Base-by-base conservation (phyloP, 2,113 vertebrate genomes). In the Hiodon alosoides region DNA sequence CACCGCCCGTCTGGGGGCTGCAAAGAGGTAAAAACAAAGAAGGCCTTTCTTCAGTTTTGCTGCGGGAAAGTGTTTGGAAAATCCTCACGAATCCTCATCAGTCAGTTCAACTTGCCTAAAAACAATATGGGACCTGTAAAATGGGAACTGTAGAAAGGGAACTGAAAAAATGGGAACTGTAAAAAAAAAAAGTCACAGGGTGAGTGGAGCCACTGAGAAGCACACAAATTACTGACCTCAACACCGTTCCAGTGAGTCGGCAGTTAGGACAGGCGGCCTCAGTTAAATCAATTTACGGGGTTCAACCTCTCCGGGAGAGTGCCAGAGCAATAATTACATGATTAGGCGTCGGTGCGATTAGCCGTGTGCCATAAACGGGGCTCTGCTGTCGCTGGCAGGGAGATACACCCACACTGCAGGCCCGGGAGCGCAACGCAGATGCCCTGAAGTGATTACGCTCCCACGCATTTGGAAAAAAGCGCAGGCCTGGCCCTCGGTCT, bases 281-380 rank as follows among this genome's bases (percentile, higher is more conserved):
- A 11, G 31, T 17, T 55, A 46, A 57, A 67, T 74, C 73, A 48
- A 16, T 58, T 31, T 58, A 13, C 64, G 50, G 64, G 2, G 16
- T 75, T 59, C 54, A 52, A 47, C 65, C 60, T 54, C 72, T 52
- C 61, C 16, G 9, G 3, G 8, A 55, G 73, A 31, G 4, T 46
- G 14, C 73, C 48, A 67, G 46, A 14, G 61, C 73, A 60, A 75
- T 59, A 75, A 17, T 3, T 5, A 7, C 48, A 52, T 59, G 57
- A 67, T 75, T 53, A 5, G 46, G 6, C 53, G 54, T 5, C 5
- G 54, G 46, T 16, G 64, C n/a, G 54, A 58, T 68, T 75, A 68
- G 53, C n/a, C 31, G 60, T 4, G 17, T 3, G 47, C 54, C 67
- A 74, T 74, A 74, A 74, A 74, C 67, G 8, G 1, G 46, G 54